Conservation (phyloP, 1,140 invertebrate genomes). For the Trigoniulus corallinus region DNA sequence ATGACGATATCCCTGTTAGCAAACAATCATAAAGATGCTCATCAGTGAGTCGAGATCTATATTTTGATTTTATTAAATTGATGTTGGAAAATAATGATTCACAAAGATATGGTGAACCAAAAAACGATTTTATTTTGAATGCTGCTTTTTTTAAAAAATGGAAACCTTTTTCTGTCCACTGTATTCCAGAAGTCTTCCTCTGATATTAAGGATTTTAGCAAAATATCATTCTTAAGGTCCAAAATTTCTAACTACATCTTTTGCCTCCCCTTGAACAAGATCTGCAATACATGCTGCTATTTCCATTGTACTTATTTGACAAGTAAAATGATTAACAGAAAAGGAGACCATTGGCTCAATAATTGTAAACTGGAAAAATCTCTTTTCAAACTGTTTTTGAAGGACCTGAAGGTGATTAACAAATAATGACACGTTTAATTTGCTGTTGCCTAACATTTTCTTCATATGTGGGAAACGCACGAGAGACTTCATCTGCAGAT, state of each 20-base stretch:
- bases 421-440: not conserved
- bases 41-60: no score
- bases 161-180: not conserved
- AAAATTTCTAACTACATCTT: not conserved
- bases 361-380: not conserved
- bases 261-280: not conserved
- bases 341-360: not conserved
- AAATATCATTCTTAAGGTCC: not conserved
- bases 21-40: no score
- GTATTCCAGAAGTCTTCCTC: not conserved
- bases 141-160: not conserved
- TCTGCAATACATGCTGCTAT: no score
- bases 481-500: not conserved
- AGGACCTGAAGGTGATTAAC: not conserved
- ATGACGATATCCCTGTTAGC: no score
- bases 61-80: no score
- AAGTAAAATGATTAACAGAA: not conserved
- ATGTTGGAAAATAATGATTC: no score
- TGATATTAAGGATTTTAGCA: not conserved
- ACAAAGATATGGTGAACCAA: no score
- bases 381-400: not conserved
- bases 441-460: not conserved
- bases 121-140: no score
- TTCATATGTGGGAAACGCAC: not conserved
- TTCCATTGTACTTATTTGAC: not conserved